These are phyloP conservation scores for Lepeophtheirus salmonis DNA, from an alignment of 1,140 invertebrate genomes.

Conservation along the genomic window DNA sequence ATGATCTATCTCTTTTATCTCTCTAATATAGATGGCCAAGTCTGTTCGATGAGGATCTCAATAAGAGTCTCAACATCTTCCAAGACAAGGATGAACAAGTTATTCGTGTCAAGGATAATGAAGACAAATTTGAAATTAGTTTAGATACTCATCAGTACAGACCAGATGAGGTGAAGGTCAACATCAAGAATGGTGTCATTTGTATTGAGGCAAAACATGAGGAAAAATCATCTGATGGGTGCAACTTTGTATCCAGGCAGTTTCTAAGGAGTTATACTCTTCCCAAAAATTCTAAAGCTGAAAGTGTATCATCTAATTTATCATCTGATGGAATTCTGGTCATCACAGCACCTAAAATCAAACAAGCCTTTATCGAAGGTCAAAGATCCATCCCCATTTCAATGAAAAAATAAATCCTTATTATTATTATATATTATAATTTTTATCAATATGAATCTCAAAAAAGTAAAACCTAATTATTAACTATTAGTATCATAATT, in stretches of 20 bases:
- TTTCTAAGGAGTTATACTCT: slow-evolving; percentile 19
- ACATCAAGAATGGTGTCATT: slow-evolving; percentile 10
- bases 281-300: slow-evolving; percentile 10
- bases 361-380: not conserved
- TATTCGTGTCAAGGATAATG: slow-evolving; percentile 4
- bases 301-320: slow-evolving; percentile 18
- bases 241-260: slow-evolving; percentile 11
- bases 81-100: not conserved
- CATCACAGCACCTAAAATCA: slow-evolving; percentile 14
- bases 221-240: slow-evolving; percentile 16
- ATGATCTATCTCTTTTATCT: too few relatives aligned
- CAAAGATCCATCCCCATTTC: not conserved
- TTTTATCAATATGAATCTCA: too few relatives aligned
- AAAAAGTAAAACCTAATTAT: too few relatives aligned
- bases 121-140: slow-evolving; percentile 18
- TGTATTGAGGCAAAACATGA: slow-evolving; percentile 15
- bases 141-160: slow-evolving; percentile 15
- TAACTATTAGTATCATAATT: too few relatives aligned
- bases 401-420: not conserved
- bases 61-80: slow-evolving; percentile 2
- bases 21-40: not conserved
- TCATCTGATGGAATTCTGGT: slow-evolving; percentile 17
- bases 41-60: not conserved
- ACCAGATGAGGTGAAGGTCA: slow-evolving; percentile 19
- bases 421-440: too few relatives aligned